These are phyloP conservation scores for Drosophila bocki DNA, from an alignment of 1,140 invertebrate genomes.

Conservation along the genomic window DNA sequence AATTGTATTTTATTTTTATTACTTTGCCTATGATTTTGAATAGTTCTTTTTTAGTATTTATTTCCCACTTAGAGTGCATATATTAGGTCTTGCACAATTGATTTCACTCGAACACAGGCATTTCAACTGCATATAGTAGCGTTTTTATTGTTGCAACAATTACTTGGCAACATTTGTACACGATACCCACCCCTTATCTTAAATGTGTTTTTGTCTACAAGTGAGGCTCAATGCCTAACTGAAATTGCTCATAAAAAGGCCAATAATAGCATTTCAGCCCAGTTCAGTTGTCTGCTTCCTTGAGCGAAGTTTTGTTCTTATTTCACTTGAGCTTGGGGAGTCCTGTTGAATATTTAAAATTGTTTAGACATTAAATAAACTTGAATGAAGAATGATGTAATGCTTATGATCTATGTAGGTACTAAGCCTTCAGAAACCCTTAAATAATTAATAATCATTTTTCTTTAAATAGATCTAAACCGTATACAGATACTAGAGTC, in stretches of 20 bases:
- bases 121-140: slow-evolving; percentile 33
- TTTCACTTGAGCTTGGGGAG: neutral
- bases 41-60: neutral
- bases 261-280: slow-evolving; percentile 7
- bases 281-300: neutral
- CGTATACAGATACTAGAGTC: neutral
- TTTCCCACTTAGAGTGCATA: slow-evolving; percentile 3
- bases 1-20: neutral
- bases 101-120: slow-evolving; percentile 52
- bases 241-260: slow-evolving; percentile 58
- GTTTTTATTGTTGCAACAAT: slow-evolving; percentile 28
- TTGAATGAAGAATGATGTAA: too few species aligned
- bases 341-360: neutral
- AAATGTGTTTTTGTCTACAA: slow-evolving; percentile 3
- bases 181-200: neutral
- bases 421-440: neutral
- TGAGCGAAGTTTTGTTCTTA: neutral
- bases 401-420: neutral
- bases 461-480: neutral
- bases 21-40: neutral
- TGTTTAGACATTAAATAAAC: too few species aligned
- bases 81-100: slow-evolving; percentile 49
- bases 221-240: slow-evolving; percentile 43
- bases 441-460: neutral
- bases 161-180: slow-evolving; percentile 26